Evolutionary conservation across 1,140 invertebrate species (phyloP).

Genomic region (Procambarus clarkii): DNA sequence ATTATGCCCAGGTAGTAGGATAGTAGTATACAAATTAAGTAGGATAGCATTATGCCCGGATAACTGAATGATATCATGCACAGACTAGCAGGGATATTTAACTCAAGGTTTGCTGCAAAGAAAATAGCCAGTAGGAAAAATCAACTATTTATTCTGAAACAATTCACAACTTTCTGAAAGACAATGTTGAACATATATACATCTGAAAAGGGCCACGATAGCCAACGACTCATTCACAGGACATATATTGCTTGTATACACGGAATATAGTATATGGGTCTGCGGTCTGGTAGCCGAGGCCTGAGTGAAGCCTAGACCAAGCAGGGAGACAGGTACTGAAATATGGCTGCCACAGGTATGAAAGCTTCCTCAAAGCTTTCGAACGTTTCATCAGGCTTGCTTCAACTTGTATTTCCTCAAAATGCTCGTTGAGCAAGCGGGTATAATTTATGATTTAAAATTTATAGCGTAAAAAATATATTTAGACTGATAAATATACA

Average conservation of each 20-base stretch:
- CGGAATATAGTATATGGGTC: neutral
- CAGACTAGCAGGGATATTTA: too few species aligned
- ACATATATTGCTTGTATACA: neutral
- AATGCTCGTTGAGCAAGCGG: too few species aligned
- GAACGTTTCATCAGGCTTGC: too few species aligned
- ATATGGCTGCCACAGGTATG: neutral
- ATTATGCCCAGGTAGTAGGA: too few species aligned
- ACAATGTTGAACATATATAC: slow-evolving; percentile 17
- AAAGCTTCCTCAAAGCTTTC: too few species aligned
- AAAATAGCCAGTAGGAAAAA: slow-evolving; percentile 8
- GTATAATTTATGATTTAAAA: too few species aligned
- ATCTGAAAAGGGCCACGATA: neutral
- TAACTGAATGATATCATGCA: too few species aligned
- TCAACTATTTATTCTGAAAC: slow-evolving; percentile 45
- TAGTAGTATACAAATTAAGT: too few species aligned
- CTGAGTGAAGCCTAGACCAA: neutral
- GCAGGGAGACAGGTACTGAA: neutral
- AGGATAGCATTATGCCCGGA: too few species aligned
- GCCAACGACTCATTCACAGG: neutral
- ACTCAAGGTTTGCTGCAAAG: neutral
- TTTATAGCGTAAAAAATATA: too few species aligned
- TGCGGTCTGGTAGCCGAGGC: neutral
- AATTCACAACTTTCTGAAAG: slow-evolving; percentile 37
- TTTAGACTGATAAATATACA: too few species aligned
- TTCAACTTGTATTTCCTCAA: too few species aligned